Percentiles rank a stretch among this genome's conserved stretches.
phyloP scores from a whole-genome alignment of 2,113 vertebrate species.

The Mesitornis unicolor region DNA sequence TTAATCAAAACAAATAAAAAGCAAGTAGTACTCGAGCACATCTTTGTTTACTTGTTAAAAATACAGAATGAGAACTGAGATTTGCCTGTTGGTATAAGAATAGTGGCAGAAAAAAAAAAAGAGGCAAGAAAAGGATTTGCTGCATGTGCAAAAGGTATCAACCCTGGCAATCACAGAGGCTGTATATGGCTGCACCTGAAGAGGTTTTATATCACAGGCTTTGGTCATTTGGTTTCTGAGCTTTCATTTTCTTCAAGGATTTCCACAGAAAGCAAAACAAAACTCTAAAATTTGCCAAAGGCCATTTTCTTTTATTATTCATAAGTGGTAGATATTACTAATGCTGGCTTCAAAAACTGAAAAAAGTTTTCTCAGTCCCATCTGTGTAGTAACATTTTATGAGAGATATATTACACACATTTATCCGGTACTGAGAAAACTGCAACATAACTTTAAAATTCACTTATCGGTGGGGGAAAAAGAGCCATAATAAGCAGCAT shows the following conservation, averaged over 20 bases:
- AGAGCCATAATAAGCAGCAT: background rate
- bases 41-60: background rate
- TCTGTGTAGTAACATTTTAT: constrained; percentile 37
- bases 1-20: background rate
- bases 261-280: constrained; percentile 27
- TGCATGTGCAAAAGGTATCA: background rate
- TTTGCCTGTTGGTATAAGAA: background rate
- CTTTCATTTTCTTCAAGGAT: background rate
- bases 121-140: background rate
- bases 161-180: background rate
- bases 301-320: constrained; percentile 54
- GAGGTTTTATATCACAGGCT: background rate
- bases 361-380: constrained; percentile 22
- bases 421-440: background rate
- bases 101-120: background rate
- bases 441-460: background rate
- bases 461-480: background rate
- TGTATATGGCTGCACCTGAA: background rate
- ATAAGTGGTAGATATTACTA: constrained; percentile 47
- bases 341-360: constrained; percentile 20
- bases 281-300: background rate
- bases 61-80: background rate
- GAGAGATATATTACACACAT: constrained; percentile 17
- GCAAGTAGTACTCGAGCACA: background rate
- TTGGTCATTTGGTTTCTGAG: background rate